Percentiles rank a stretch among this genome's conserved stretches.
Evolutionary conservation across 2,797 vertebrate genomes (phyloP).

Genomic region (Loriculus beryllinus): DNA sequence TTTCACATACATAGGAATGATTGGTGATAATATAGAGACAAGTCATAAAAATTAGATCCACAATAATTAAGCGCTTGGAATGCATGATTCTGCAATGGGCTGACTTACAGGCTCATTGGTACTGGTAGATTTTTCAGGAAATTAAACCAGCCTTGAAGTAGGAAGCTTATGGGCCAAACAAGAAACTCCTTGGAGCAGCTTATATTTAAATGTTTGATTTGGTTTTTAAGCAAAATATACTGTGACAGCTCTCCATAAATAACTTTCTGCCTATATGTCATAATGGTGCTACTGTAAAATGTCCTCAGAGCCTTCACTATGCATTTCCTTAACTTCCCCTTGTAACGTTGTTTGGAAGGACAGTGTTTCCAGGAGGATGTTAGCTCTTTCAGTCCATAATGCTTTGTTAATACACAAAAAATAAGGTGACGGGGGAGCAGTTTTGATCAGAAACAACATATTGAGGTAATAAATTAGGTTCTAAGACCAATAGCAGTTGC

Average conservation of each 20-base stretch:
- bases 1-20: neutral
- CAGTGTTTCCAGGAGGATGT: neutral
- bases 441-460: neutral
- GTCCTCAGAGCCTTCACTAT: neutral
- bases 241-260: neutral
- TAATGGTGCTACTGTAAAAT: neutral
- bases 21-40: neutral
- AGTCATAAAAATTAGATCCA: neutral
- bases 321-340: neutral
- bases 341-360: neutral
- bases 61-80: neutral
- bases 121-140: neutral
- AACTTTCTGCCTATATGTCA: neutral
- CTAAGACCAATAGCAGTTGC: neutral
- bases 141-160: neutral
- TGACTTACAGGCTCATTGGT: neutral
- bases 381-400: neutral
- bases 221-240: neutral
- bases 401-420: neutral
- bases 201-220: neutral
- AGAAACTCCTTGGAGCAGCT: neutral
- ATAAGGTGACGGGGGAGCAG: neutral
- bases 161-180: neutral
- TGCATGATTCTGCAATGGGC: neutral
- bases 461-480: neutral